Evolutionary conservation across 1,140 invertebrate species (phyloP).

Genomic region (Oscheius sp.): DNA sequence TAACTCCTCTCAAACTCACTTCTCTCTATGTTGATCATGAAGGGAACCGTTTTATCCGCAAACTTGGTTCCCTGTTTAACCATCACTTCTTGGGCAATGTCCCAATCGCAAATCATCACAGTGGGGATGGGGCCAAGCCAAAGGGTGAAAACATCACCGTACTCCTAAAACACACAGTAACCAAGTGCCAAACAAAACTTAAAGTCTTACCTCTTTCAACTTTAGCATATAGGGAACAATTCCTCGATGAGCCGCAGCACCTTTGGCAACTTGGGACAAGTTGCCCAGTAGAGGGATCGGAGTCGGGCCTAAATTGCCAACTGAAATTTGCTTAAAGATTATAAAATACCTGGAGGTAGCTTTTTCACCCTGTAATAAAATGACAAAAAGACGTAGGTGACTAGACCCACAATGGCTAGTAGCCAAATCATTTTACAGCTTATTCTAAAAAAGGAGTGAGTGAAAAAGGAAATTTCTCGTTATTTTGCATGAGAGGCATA

Average conservation of each 20-base stretch:
- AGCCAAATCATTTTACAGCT: too few relatives aligned
- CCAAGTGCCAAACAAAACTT: not conserved
- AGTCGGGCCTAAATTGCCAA: conserved; percentile 1
- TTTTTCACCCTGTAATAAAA: too few relatives aligned
- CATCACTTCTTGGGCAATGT: conserved; percentile 19
- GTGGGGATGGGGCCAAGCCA: conserved; percentile 35
- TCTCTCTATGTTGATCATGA: not conserved
- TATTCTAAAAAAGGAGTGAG: too few relatives aligned
- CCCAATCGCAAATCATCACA: conserved; percentile 31
- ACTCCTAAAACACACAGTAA: not conserved
- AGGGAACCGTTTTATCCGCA: not conserved
- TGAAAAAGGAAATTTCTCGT: too few relatives aligned
- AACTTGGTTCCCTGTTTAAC: conserved; percentile 23
- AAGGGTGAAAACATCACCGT: conserved; percentile 33
- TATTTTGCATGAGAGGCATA: too few relatives aligned
- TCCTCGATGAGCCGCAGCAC: not conserved
- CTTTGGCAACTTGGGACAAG: not conserved
- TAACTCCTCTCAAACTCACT: too few relatives aligned
- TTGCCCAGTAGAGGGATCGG: conserved; percentile 14
- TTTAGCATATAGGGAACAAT: not conserved
- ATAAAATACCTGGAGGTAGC: too few relatives aligned
- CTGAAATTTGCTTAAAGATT: too few relatives aligned
- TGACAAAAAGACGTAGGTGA: too few relatives aligned
- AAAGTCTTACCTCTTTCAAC: not conserved
- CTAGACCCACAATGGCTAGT: too few relatives aligned